phyloP scores from a whole-genome alignment of 2,113 vertebrate species.

The Oncorhynchus mykiss region DNA sequence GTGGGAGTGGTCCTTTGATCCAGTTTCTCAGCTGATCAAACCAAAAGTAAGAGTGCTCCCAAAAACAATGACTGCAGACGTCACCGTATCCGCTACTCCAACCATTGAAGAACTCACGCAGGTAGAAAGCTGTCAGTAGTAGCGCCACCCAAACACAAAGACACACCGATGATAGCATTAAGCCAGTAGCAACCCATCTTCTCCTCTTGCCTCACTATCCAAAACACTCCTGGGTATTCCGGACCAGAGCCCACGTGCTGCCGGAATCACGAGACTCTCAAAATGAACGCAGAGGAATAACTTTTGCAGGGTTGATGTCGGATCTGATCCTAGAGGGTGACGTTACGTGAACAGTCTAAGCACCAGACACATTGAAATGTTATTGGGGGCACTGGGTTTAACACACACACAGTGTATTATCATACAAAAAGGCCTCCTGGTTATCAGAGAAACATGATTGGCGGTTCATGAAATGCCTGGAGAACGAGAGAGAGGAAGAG shows the following conservation, averaged over 20 bases:
- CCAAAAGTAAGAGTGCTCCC: too few relatives aligned
- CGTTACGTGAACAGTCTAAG: background rate
- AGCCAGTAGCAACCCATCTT: background rate
- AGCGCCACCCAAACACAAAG: too few relatives aligned
- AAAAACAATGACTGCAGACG: too few relatives aligned
- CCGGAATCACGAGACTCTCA: too few relatives aligned
- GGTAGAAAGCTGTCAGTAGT: too few relatives aligned
- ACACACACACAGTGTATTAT: background rate
- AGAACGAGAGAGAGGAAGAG: conserved; percentile 7
- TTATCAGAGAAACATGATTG: conserved; percentile 4
- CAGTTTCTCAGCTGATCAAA: background rate
- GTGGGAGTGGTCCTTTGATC: conserved; percentile 13
- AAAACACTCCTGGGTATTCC: background rate
- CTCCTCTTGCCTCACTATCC: background rate
- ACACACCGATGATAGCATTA: background rate
- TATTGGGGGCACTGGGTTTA: background rate
- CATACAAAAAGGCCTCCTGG: conserved; percentile 17
- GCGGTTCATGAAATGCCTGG: conserved; percentile 21
- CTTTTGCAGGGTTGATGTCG: background rate
- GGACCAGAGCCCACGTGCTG: background rate
- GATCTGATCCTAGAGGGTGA: background rate
- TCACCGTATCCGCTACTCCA: too few relatives aligned
- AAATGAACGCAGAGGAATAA: background rate
- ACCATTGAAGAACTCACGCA: too few relatives aligned
- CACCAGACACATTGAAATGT: background rate